phyloP scores from a whole-genome alignment of 2,113 vertebrate genomes.

The Ornithorhynchus anatinus region DNA sequence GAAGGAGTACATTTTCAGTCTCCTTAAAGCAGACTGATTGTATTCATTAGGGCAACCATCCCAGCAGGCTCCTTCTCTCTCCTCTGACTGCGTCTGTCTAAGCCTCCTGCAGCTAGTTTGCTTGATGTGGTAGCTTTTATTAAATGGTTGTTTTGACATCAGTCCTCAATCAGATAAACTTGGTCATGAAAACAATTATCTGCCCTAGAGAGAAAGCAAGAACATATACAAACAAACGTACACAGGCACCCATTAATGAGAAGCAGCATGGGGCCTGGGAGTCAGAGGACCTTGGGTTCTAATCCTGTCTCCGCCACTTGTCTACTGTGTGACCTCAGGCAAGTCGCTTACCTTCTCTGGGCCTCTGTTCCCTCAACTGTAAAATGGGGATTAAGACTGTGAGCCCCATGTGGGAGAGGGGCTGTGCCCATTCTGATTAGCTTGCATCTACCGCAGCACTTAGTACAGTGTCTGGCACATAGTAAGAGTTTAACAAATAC shows the following conservation, averaged over 20 bases:
- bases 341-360: no score
- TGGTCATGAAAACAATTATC: conserved; percentile 14
- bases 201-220: conserved; percentile 7
- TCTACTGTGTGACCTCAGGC: no score
- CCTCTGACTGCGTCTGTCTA: background rate
- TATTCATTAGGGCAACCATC: background rate
- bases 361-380: no score
- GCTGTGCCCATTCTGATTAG: no score
- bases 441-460: no score
- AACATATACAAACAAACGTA: background rate
- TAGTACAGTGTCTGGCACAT: no score
- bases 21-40: background rate
- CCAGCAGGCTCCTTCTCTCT: background rate
- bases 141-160: conserved; percentile 46
- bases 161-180: conserved; percentile 29
- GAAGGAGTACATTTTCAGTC: background rate
- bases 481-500: no score
- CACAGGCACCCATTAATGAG: background rate
- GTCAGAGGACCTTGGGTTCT: no score
- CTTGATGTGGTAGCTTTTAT: conserved; percentile 6
- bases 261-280: no score
- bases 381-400: no score
- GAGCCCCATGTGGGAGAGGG: no score
- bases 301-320: no score
- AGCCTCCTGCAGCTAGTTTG: background rate